Percentiles rank a stretch among this genome's conserved stretches.
Conservation (phyloP, 2,888 invertebrate genomes). For the Tromatobia lineatoria region DNA sequence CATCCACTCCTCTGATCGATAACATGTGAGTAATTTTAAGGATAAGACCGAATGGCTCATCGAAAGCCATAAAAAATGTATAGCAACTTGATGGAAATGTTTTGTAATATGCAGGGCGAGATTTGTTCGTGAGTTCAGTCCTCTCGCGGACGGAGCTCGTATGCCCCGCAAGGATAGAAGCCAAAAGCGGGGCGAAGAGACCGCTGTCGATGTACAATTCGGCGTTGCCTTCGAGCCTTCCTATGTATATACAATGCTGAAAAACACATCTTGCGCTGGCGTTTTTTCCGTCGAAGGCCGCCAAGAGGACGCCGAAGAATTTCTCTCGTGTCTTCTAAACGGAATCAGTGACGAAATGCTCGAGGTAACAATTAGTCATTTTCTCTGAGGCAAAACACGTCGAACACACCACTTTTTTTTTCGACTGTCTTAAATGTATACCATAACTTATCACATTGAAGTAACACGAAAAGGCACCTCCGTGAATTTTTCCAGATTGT, state of each 20-base stretch:
- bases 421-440: too few species aligned
- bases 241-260: conserved; percentile 94
- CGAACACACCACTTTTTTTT: too few species aligned
- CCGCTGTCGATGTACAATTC: conserved; percentile 87
- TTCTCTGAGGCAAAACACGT: too few species aligned
- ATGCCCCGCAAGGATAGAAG: conserved; percentile 85
- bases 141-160: conserved; percentile 87
- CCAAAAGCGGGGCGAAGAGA: conserved; percentile 85
- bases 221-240: conserved; percentile 96
- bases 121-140: conserved; percentile 92
- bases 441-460: too few species aligned
- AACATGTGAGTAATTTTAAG: conserved; percentile 91
- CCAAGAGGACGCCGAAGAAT: conserved; percentile 99
- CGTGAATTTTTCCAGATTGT: too few species aligned
- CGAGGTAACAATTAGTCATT: conserved; percentile 88
- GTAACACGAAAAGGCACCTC: too few species aligned
- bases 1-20: conserved; percentile 94
- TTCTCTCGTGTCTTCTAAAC: conserved; percentile 96
- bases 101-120: conserved; percentile 88
- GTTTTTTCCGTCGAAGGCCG: conserved; percentile 93
- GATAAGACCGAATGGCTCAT: conserved; percentile 17
- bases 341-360: conserved; percentile 99
- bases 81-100: conserved; percentile 1
- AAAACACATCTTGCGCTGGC: conserved; percentile 91
- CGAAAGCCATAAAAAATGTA: not conserved